These are phyloP conservation scores for Parambassis ranga DNA, from an alignment of 2,797 vertebrate species.

Conservation along the genomic window DNA sequence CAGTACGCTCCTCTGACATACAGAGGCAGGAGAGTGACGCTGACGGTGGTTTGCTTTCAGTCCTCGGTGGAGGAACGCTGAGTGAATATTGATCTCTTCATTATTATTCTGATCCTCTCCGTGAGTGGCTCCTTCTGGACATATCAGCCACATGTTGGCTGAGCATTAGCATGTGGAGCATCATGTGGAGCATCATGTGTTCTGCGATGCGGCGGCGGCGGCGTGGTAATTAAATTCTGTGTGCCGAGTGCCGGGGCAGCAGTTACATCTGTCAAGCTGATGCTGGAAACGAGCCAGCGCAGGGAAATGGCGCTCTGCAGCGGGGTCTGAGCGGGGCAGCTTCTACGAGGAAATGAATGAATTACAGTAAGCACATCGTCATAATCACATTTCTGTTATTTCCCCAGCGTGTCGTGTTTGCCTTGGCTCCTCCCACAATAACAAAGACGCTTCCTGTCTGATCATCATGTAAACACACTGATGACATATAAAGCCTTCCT, in stretches of 20 bases:
- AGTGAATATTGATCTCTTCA: neutral
- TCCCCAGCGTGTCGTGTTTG: slow-evolving; percentile 28
- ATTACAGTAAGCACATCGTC: slow-evolving; percentile 19
- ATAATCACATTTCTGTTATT: slow-evolving; percentile 48
- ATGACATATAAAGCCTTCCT: too few species aligned
- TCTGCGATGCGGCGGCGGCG: neutral
- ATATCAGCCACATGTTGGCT: neutral
- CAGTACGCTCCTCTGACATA: too few species aligned
- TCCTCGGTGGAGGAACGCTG: too few species aligned
- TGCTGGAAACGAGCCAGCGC: neutral
- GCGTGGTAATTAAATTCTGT: slow-evolving; percentile 25
- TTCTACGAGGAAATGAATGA: slow-evolving; percentile 30
- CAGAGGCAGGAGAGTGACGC: too few species aligned
- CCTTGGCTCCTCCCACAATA: slow-evolving; percentile 7
- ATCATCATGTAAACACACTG: neutral
- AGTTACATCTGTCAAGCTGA: slow-evolving; percentile 10
- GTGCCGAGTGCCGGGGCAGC: slow-evolving; percentile 1
- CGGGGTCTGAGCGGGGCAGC: neutral
- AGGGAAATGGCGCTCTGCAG: slow-evolving; percentile 16
- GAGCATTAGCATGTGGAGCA: neutral
- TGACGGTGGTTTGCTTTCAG: too few species aligned
- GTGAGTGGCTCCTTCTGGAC: neutral
- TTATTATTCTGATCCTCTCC: neutral
- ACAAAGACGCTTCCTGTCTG: too few species aligned
- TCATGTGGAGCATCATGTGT: neutral